Percentiles rank a stretch among this genome's conserved stretches.
These are phyloP conservation scores for Agelaius phoeniceus DNA, from an alignment of 2,113 vertebrate species.

Conservation along the genomic window DNA sequence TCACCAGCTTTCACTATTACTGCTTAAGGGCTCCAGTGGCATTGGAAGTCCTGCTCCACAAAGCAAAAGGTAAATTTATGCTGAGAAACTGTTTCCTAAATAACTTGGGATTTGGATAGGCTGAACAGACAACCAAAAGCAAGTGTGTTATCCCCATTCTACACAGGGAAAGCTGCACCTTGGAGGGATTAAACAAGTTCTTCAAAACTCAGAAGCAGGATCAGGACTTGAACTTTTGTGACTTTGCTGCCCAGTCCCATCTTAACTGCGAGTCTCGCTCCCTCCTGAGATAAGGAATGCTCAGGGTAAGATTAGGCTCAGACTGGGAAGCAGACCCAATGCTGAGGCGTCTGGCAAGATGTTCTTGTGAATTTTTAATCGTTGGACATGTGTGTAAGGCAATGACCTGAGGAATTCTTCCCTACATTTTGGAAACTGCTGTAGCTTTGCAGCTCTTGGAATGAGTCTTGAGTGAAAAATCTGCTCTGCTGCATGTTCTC, in stretches of 20 bases:
- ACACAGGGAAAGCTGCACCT: not conserved
- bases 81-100: not conserved
- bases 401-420: conserved; percentile 53
- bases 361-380: conserved; percentile 63
- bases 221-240: not conserved
- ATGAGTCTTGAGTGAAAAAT: conserved; percentile 38
- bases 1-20: not conserved
- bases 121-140: not conserved
- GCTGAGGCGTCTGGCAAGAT: not conserved
- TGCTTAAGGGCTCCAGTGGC: not conserved
- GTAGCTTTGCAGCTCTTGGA: conserved; percentile 48
- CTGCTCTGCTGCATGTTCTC: not conserved
- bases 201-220: not conserved
- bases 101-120: not conserved
- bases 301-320: conserved; percentile 50
- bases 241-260: not conserved
- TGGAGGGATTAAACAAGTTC: not conserved
- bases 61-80: not conserved
- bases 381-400: not conserved
- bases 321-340: not conserved
- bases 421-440: conserved; percentile 49
- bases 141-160: not conserved
- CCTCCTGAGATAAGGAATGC: conserved; percentile 19
- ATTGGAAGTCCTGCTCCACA: not conserved
- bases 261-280: not conserved